Evolutionary conservation across 2,888 invertebrate species (phyloP).

Genomic region (Unio pictorum): DNA sequence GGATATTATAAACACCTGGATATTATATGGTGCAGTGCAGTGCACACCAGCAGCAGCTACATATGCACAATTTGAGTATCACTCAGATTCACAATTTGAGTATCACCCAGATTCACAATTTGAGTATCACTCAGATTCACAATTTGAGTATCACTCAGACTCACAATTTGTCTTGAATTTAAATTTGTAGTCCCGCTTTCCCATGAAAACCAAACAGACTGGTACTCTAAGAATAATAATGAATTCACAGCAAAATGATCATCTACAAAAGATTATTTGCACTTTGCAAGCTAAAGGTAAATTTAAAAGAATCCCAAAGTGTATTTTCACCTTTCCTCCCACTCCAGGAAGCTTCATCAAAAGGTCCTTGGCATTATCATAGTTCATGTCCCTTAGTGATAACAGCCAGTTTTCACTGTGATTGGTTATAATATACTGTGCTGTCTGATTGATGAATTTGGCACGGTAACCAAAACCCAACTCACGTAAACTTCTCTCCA

Average conservation of each 20-base stretch:
- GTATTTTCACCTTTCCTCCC: slow-evolving; percentile 85
- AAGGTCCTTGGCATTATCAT: slow-evolving; percentile 81
- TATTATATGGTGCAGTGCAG: too few relatives aligned
- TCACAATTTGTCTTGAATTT: too few relatives aligned
- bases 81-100: too few relatives aligned
- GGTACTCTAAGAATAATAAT: neutral
- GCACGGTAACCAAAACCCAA: slow-evolving; percentile 78
- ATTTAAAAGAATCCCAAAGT: neutral
- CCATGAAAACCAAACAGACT: neutral
- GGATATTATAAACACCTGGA: too few relatives aligned
- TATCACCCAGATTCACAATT: too few relatives aligned
- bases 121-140: too few relatives aligned
- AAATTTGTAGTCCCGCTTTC: neutral
- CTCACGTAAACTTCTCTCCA: slow-evolving; percentile 82
- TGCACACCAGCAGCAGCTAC: too few relatives aligned
- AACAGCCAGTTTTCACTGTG: slow-evolving; percentile 82
- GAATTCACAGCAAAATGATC: neutral
- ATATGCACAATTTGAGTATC: too few relatives aligned
- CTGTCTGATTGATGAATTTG: slow-evolving; percentile 65
- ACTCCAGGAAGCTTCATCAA: slow-evolving; percentile 89
- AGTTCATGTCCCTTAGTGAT: slow-evolving; percentile 77
- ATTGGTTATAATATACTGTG: slow-evolving; percentile 78
- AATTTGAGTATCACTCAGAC: too few relatives aligned
- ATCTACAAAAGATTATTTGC: neutral
- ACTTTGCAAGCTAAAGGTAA: neutral